A percentile compares a stretch with the other conserved stretches of the same genome.
These are phyloP conservation scores for Aegotheles bennettii DNA, from an alignment of 2,113 vertebrate species.

Conservation along the genomic window DNA sequence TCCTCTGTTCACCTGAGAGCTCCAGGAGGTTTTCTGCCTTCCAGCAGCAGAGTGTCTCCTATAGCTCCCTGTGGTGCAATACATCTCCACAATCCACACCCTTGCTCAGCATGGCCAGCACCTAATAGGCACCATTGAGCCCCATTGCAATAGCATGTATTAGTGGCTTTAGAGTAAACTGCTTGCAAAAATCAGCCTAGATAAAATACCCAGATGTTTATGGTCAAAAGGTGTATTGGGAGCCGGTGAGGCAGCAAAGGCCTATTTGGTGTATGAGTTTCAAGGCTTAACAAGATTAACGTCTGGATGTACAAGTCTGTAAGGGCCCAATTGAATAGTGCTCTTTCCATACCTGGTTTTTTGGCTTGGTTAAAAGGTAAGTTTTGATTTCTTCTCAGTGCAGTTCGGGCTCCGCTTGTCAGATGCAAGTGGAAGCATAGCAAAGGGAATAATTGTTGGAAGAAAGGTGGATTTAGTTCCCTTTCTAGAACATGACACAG, in stretches of 20 bases:
- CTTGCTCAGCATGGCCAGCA: background rate
- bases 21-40: slow-evolving; percentile 25
- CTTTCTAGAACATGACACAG: background rate
- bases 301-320: background rate
- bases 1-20: background rate
- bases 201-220: slow-evolving; percentile 61
- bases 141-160: background rate
- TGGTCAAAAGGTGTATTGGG: slow-evolving; percentile 48
- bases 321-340: background rate
- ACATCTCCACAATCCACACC: background rate
- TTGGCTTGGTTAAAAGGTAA: background rate
- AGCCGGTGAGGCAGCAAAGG: slow-evolving; percentile 26
- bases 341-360: background rate
- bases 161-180: slow-evolving; percentile 35
- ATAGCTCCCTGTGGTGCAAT: background rate
- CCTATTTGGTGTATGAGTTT: background rate
- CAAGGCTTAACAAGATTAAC: slow-evolving; percentile 29
- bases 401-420: background rate
- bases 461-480: background rate
- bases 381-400: background rate
- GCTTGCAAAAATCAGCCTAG: slow-evolving; percentile 31
- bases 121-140: slow-evolving; percentile 8
- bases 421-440: background rate
- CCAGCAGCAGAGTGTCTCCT: background rate
- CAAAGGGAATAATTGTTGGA: background rate